Evolutionary conservation across 2,888 invertebrate species (phyloP), one percentile per base, ranked within the genome.

Genomic region (Dusona sp.): DNA sequence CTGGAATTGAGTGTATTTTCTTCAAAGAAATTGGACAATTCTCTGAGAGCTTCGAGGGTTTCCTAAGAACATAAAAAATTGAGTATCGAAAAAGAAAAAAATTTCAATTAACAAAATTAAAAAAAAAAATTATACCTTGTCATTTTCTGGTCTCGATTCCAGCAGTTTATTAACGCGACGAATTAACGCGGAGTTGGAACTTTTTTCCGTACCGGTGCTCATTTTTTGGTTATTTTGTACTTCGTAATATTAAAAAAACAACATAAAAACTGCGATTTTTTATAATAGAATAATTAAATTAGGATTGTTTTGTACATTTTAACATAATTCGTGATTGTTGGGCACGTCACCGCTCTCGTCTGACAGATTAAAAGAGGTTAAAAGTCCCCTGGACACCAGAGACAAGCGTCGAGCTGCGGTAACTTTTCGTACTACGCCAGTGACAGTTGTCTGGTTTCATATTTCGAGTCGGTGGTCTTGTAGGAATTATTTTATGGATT

Each of bases 41-140:
- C 98, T 92, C 97, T 97, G 25, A 99, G 94, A 2, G 98, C 98
- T 94, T 98, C 98, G 80, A 99, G 95, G 65, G 98, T 98, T 92
- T 99, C 97, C 97, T 97, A 91, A 83, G 80, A 77, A 80, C 84
- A n/a, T 2, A 64, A 72, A 54, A 22, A 29, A 84, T n/a, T n/a
- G n/a, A 87, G 42, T 42, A 77, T 38, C 68, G 70, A 36, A 65
- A 42, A 67, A 38, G 67, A 61, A 61, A 11, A 22, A 0, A 16
- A 38, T 11, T 48, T 25, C 11, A 29, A 57, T n/a, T 42, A 16
- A 29, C 2, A 25, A 51, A 13, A 48, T 22, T n/a, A 51, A 6
- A 13, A 54, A 74, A 22, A 57, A 45, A 29, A 25, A 73, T 64
- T 90, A n/a, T n/a, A 94, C 94, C 92, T 94, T 93, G 84, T 94